Conservation (phyloP, 2,797 vertebrate species). For the Xenopus petersii region DNA sequence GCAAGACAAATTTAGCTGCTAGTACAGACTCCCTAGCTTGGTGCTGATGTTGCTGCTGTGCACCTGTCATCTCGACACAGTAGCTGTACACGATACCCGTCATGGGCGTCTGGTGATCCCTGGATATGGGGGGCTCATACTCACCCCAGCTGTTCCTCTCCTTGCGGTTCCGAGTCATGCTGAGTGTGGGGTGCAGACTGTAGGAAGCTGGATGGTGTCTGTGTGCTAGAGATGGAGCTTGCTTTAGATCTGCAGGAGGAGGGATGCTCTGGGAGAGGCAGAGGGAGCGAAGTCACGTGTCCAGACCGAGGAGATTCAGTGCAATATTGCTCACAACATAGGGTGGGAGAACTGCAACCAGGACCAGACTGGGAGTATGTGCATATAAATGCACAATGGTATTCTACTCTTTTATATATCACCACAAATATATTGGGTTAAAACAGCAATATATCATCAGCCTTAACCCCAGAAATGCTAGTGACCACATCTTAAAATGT, state of each 20-base stretch:
- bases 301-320: constrained; percentile 11
- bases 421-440: too few relatives aligned
- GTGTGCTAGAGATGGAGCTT: constrained; percentile 28
- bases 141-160: constrained; percentile 85
- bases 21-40: constrained; percentile 20
- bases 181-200: constrained; percentile 18
- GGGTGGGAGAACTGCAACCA: neutral
- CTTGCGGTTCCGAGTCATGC: constrained; percentile 75
- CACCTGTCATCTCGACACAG: neutral
- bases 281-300: constrained; percentile 22
- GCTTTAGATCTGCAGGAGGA: constrained; percentile 38
- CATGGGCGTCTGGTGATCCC: neutral
- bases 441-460: too few relatives aligned
- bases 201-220: constrained; percentile 1
- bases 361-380: too few relatives aligned
- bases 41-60: neutral
- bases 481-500: too few relatives aligned
- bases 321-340: constrained; percentile 1
- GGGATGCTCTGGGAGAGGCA: constrained; percentile 31
- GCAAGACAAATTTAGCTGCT: too few relatives aligned
- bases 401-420: too few relatives aligned
- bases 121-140: constrained; percentile 27
- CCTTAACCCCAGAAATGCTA: too few relatives aligned
- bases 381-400: too few relatives aligned
- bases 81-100: neutral